These are phyloP conservation scores for Sapajus apella DNA, from an alignment of 2,113 vertebrate genomes.

Conservation along the genomic window DNA sequence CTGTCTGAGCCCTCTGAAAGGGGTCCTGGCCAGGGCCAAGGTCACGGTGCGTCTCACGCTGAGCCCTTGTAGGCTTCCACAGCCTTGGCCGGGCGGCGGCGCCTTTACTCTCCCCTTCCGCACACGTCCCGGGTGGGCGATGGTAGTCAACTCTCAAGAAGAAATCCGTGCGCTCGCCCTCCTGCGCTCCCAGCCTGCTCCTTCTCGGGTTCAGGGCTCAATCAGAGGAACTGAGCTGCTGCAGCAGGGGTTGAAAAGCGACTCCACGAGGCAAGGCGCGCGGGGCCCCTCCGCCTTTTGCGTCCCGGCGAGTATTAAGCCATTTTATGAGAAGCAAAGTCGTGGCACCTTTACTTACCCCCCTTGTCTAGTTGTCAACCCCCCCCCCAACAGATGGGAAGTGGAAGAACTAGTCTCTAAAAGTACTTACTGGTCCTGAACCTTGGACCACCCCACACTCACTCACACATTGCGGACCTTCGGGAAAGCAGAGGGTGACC, in stretches of 20 bases:
- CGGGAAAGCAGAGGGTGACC: not conserved
- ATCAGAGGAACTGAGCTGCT: not conserved
- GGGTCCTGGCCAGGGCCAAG: conserved; percentile 20
- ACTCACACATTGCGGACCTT: not conserved
- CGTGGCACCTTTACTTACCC: not conserved
- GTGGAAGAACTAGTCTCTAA: not conserved
- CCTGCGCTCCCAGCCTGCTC: rapidly evolving
- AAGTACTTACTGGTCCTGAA: not conserved
- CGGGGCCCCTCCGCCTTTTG: not conserved
- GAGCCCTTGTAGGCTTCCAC: not conserved
- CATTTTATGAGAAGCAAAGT: conserved; percentile 16
- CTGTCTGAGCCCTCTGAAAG: not conserved
- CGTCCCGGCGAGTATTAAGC: not conserved
- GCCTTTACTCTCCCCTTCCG: no score
- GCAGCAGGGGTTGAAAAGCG: no score
- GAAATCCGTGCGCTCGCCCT: not conserved
- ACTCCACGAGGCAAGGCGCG: rapidly evolving
- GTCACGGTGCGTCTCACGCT: not conserved
- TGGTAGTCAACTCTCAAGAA: not conserved
- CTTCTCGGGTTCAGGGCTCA: not conserved
- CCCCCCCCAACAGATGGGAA: not conserved
- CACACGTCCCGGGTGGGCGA: rapidly evolving
- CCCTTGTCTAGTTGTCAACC: not conserved
- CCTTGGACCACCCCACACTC: not conserved
- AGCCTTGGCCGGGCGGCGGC: not conserved